phyloP scores from a whole-genome alignment of 37 sponge, comb jelly and placozoan genomes.

The Amphimedon queenslandica region DNA sequence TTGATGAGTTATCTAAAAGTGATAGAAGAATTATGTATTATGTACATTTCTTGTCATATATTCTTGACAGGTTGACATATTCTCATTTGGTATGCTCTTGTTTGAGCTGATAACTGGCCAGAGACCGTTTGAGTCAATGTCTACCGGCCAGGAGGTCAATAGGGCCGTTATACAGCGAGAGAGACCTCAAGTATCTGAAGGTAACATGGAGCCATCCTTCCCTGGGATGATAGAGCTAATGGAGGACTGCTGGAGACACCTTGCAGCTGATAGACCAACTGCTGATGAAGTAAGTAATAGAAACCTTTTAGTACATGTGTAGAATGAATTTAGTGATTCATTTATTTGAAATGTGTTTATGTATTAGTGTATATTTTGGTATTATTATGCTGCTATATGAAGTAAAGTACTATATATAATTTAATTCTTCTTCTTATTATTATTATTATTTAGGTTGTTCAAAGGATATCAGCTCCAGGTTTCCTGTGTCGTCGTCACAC shows the following conservation, averaged over 20 bases:
- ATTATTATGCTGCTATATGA: too few species aligned
- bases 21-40: too few species aligned
- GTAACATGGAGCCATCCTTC: constrained; percentile 65
- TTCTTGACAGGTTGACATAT: constrained; percentile 80
- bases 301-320: too few species aligned
- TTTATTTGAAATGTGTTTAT: too few species aligned
- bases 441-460: constrained; percentile 48
- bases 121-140: constrained; percentile 74
- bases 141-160: constrained; percentile 74
- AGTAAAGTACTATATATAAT: too few species aligned
- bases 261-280: constrained; percentile 65
- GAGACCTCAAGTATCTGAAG: constrained; percentile 66
- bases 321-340: too few species aligned
- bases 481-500: constrained; percentile 74
- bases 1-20: too few species aligned
- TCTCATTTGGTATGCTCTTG: constrained; percentile 93
- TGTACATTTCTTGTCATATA: neutral
- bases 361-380: too few species aligned
- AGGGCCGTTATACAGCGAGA: constrained; percentile 67
- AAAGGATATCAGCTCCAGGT: constrained; percentile 55
- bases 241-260: constrained; percentile 84
- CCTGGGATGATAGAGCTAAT: constrained; percentile 83
- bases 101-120: constrained; percentile 89
- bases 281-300: constrained; percentile 77
- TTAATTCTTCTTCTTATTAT: neutral